These are phyloP conservation scores for Rhombomys opimus DNA, from an alignment of 2,113 vertebrate genomes.

Conservation along the genomic window DNA sequence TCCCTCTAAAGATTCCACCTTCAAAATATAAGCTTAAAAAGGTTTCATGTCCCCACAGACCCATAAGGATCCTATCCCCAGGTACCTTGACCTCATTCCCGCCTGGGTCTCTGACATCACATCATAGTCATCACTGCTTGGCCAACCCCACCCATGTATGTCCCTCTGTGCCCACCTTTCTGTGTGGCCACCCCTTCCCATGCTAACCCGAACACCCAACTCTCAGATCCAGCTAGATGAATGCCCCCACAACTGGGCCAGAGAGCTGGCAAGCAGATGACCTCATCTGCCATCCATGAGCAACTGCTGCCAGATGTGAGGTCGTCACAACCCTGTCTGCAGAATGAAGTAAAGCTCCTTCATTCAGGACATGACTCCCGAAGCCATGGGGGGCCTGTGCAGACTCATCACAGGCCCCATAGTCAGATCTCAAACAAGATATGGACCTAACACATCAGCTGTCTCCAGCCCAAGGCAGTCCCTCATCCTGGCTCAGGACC, in stretches of 20 bases:
- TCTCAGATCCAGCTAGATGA: neutral
- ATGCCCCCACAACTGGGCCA: neutral
- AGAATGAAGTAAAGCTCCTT: fast-evolving
- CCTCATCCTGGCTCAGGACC: neutral
- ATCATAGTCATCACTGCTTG: neutral
- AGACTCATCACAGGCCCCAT: neutral
- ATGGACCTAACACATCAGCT: fast-evolving
- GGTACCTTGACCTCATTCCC: neutral
- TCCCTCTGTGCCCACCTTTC: neutral
- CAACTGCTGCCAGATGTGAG: neutral
- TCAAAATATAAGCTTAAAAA: neutral
- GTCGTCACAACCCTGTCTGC: neutral
- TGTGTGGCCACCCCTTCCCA: neutral
- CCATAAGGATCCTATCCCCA: neutral
- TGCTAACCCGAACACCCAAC: neutral
- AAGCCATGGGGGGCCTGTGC: neutral
- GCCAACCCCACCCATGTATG: neutral
- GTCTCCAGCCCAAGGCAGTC: neutral
- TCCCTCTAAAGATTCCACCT: neutral
- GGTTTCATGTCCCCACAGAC: fast-evolving
- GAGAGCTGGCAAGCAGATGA: fast-evolving
- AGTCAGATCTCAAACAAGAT: neutral
- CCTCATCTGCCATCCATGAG: neutral
- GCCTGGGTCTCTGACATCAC: neutral
- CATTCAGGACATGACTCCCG: neutral